Conservation (phyloP, 2,113 vertebrate species). For the Tricholaema leucomelas region DNA sequence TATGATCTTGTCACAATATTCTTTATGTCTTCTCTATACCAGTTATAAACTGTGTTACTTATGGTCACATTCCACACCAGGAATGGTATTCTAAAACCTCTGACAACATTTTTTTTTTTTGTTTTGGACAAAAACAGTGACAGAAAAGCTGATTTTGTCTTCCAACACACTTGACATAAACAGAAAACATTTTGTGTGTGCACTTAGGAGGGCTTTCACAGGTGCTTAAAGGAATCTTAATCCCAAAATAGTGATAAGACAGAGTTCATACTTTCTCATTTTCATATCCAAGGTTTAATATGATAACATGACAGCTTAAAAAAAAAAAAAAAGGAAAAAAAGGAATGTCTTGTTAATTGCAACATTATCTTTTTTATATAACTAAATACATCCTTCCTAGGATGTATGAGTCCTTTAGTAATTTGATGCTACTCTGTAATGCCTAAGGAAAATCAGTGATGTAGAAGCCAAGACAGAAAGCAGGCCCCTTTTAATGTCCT, state of each 20-base stretch:
- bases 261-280: background rate
- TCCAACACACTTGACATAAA: slow-evolving; percentile 9
- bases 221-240: slow-evolving; percentile 16
- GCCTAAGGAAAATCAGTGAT: slow-evolving; percentile 61
- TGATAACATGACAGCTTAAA: background rate
- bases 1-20: background rate
- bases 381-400: slow-evolving; percentile 28
- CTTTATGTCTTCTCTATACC: background rate
- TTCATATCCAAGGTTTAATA: background rate
- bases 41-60: background rate
- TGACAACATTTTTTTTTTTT: background rate
- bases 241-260: background rate
- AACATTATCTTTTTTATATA: background rate
- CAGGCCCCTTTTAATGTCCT: slow-evolving; percentile 50
- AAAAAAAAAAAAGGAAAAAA: background rate
- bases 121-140: background rate
- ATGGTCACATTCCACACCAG: background rate
- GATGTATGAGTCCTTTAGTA: slow-evolving; percentile 43
- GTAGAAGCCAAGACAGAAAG: slow-evolving; percentile 45
- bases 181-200: background rate
- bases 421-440: slow-evolving; percentile 39
- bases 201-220: slow-evolving; percentile 23
- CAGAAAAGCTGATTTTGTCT: slow-evolving; percentile 3
- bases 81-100: background rate
- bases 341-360: background rate